Percentiles rank a stretch among this genome's conserved stretches.
phyloP scores from a whole-genome alignment of 1,140 invertebrate species.

The Diorhabda carinulata region DNA sequence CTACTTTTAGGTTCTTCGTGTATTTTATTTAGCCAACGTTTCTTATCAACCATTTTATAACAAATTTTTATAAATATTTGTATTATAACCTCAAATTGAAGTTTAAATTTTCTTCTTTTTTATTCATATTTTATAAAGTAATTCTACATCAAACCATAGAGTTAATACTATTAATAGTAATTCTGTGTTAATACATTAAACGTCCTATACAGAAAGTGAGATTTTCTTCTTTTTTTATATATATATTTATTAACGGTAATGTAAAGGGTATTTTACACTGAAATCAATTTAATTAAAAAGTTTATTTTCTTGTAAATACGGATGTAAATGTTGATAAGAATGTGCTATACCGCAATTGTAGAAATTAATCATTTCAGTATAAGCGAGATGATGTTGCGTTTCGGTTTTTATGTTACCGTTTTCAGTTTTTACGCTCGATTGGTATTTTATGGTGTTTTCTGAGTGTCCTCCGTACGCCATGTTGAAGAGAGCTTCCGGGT shows the following conservation, averaged over 20 bases:
- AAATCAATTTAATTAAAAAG: not conserved
- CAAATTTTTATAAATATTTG: too few species aligned
- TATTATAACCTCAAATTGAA: too few species aligned
- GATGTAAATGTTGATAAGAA: conserved; percentile 46
- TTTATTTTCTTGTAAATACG: conserved; percentile 40
- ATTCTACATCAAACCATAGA: too few species aligned
- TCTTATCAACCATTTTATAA: too few species aligned
- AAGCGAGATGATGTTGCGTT: conserved; percentile 43
- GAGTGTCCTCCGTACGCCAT: conserved; percentile 63
- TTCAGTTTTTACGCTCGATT: conserved; percentile 30
- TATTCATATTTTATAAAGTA: too few species aligned
- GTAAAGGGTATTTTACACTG: too few species aligned
- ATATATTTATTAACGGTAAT: too few species aligned
- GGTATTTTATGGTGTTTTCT: conserved; percentile 28
- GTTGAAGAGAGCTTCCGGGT: conserved; percentile 87
- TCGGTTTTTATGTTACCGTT: conserved; percentile 38
- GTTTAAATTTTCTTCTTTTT: too few species aligned
- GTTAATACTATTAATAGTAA: not conserved
- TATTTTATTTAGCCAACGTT: not conserved
- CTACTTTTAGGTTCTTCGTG: not conserved
- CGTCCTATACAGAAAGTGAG: not conserved
- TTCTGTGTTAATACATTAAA: not conserved
- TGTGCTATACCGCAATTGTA: conserved; percentile 46
- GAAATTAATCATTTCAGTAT: conserved; percentile 48
- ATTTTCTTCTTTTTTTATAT: not conserved